Percentiles rank a stretch among this genome's conserved stretches.
phyloP scores from a whole-genome alignment of 1,140 invertebrate species.

The Philaenus spumarius region DNA sequence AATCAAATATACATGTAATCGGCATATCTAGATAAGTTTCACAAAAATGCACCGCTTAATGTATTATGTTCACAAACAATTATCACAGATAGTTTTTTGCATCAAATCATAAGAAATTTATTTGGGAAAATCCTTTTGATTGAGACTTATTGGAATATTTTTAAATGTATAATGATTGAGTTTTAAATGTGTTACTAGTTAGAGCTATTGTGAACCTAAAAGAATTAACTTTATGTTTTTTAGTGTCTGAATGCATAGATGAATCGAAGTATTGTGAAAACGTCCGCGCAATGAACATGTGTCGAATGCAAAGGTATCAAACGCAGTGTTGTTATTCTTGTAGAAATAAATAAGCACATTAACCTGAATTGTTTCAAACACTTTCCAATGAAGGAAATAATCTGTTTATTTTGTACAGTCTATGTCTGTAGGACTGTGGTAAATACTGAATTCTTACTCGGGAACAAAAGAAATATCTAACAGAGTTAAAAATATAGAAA shows the following conservation, averaged over 20 bases:
- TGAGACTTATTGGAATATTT: too few species aligned
- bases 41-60: too few species aligned
- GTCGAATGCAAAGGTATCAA: conserved; percentile 69
- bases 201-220: too few species aligned
- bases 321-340: conserved; percentile 80
- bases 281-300: conserved; percentile 75
- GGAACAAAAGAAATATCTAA: background rate
- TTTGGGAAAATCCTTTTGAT: too few species aligned
- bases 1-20: too few species aligned
- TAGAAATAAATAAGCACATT: conserved; percentile 28
- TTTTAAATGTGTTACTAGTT: too few species aligned
- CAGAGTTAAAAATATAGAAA: too few species aligned
- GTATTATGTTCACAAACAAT: too few species aligned
- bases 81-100: too few species aligned
- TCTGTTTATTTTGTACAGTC: background rate
- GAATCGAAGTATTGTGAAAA: conserved; percentile 71
- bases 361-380: background rate
- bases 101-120: too few species aligned
- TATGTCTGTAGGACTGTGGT: background rate
- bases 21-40: too few species aligned
- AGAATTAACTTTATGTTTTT: conserved; percentile 35
- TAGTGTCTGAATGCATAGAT: conserved; percentile 66
- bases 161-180: too few species aligned
- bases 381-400: background rate
- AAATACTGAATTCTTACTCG: background rate